Percentiles rank a stretch among this genome's conserved stretches.
Conservation (phyloP, 2,888 invertebrate genomes). For the Lissonota sp. region DNA sequence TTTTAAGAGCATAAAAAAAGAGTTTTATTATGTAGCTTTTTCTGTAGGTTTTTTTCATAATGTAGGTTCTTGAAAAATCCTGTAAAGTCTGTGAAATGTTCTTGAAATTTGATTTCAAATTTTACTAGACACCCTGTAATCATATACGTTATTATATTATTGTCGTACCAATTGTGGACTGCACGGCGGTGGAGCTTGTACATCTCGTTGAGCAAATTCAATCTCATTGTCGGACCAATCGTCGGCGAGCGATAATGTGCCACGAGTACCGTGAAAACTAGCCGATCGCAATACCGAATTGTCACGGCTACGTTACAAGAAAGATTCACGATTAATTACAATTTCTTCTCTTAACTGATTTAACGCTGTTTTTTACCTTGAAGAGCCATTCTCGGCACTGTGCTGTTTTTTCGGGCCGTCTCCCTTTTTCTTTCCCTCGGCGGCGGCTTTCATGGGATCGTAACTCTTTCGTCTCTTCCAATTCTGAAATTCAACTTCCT, state of each 20-base stretch:
- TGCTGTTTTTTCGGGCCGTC: conserved; percentile 78
- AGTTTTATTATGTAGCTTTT: no score
- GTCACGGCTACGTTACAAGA: conserved; percentile 70
- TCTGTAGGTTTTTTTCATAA: no score
- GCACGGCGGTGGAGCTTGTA: conserved; percentile 76
- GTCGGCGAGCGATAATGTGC: conserved; percentile 75
- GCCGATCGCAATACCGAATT: conserved; percentile 83
- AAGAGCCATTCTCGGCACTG: conserved; percentile 76
- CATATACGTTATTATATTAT: no score
- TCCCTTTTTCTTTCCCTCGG: conserved; percentile 90
- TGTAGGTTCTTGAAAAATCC: no score
- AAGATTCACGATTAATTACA: not conserved
- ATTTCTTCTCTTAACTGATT: not conserved
- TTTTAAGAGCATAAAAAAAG: no score
- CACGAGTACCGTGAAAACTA: conserved; percentile 84
- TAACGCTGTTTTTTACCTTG: conserved; percentile 71
- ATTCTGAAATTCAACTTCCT: conserved; percentile 95
- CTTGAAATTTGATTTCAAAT: no score
- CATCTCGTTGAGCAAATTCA: conserved; percentile 67
- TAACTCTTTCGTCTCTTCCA: conserved; percentile 98
- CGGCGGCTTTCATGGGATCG: conserved; percentile 97
- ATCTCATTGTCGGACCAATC: conserved; percentile 79
- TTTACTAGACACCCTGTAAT: no score
- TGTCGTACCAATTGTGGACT: conserved; percentile 75
- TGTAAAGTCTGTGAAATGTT: no score